Percentiles rank a stretch among this genome's conserved stretches.
These are phyloP conservation scores for Scaptomyza reducta DNA, from an alignment of 2,888 invertebrate species.

Conservation along the genomic window DNA sequence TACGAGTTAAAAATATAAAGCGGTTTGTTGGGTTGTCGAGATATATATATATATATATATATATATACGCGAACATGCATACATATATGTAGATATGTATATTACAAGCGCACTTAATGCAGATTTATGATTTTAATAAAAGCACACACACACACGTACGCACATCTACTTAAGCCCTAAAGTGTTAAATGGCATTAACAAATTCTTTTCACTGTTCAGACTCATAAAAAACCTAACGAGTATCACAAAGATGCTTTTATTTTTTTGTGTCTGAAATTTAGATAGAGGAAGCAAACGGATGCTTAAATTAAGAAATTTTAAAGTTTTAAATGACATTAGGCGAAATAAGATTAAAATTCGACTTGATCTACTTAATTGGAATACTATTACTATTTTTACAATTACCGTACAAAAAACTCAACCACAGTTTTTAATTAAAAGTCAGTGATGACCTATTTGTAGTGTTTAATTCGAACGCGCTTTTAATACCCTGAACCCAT, in stretches of 20 bases:
- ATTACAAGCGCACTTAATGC: constrained; percentile 61
- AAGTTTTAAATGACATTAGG: too few species aligned
- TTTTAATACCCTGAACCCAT: too few species aligned
- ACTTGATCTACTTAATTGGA: too few species aligned
- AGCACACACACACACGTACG: constrained; percentile 13
- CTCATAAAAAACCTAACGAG: constrained; percentile 14
- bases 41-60: constrained; percentile 1
- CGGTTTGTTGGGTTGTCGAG: constrained; percentile 24
- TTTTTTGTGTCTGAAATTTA: neutral
- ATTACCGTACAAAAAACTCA: too few species aligned
- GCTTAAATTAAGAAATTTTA: neutral
- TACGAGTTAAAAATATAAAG: constrained; percentile 13
- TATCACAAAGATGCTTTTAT: neutral
- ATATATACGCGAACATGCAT: neutral
- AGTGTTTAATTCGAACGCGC: too few species aligned
- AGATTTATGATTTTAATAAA: constrained; percentile 78
- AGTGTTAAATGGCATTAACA: constrained; percentile 54
- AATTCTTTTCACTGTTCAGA: constrained; percentile 19
- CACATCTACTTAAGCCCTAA: constrained; percentile 36
- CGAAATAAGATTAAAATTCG: too few species aligned
- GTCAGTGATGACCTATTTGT: too few species aligned
- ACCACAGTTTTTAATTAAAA: too few species aligned
- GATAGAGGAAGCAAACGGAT: too few species aligned
- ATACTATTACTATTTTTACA: too few species aligned
- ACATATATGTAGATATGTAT: constrained; percentile 12